Evolutionary conservation across 1,140 invertebrate species (phyloP), one percentile per base, ranked within the genome.

Genomic region (Microplitis demolitor): DNA sequence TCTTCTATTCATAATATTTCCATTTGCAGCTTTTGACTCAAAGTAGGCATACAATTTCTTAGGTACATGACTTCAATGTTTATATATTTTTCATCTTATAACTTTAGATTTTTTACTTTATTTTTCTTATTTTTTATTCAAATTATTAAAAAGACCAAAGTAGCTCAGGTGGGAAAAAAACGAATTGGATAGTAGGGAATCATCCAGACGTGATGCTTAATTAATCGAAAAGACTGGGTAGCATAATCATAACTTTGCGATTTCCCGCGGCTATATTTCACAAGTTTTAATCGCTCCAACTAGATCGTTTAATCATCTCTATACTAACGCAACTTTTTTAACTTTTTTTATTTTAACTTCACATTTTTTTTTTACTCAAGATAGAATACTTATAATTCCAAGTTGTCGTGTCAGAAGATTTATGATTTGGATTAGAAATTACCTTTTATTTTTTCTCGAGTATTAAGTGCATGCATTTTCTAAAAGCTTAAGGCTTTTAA

Each of bases 211-310:
- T 39, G 35, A 64, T 11, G 37, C 62, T 64, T 64, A 64, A 64
- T 64, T 64, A 64, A 64, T 64, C 62, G 62, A 64, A 64, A 64
- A 45, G 37, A 37, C 37, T 34, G 13, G 33, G 62, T 39, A 24
- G 62, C 37, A 39, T 64, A 64, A 64, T 64, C 62, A 64, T 64
- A 64, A 39, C 35, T 39, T 64, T 13, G 62, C 62, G 37, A 64
- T 64, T 64, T 64, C 62, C 35, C 62, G 33, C 62, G 62, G 62
- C 35, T 37, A 64, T 64, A 64, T 64, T 64, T 64, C 62, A 64
- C 62, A 64, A 64, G 62, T 64, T 64, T 64, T 64, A 64, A 64
- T 64, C 62, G 62, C 37, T 64, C 62, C 62, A 64, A 64, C 62
- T 64, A 35, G 37, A 64, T 64, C 62, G 62, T 64, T 64, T 64